Evolutionary conservation across 2,113 vertebrate species (phyloP), one percentile per base, ranked within the genome.

Genomic region (Syrrhaptes paradoxus): DNA sequence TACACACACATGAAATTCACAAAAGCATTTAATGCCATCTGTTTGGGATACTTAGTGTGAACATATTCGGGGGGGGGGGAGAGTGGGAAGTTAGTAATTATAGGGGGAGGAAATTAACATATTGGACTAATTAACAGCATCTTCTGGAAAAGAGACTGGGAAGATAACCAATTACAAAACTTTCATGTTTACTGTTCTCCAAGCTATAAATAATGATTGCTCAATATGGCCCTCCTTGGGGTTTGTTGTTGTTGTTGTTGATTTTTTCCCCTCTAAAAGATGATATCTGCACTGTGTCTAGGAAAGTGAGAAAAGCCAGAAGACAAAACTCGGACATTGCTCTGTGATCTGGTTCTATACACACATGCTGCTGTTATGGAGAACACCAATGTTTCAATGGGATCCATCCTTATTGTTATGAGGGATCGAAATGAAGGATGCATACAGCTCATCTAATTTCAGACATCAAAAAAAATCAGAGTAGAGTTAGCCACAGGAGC

Each of bases 111-210:
- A 95, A 91, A 97, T 95, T 95, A 89, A 86, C 93, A 96, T 95
- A 94, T 91, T 91, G 91, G 63, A 86, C 93, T 96, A 96, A 96
- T 95, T 96, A 95, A 94, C 89, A 95, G 91, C 75, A 89, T 93
- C 55, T 93, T 93, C 85, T 94, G 82, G 79, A 89, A 93, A 94
- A 90, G 91, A 91, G 78, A 91, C 62, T 80, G 25, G 48, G 71
- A 96, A 77, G 78, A 94, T 70, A 96, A 90, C 11, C 75, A 94
- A 81, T 89, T 93, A 92, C 45, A 67, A 91, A 88, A 72, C 38
- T 80, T 93, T 41, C 25, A 85, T 80, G 71, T 77, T 94, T 93
- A 85, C 90, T 93, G 82, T 62, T 90, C 90, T 88, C 24, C 29
- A 59, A 77, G 91, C 90, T 93, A 91, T 72, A 95, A 97, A 96